Base-by-base conservation (phyloP, 2,113 vertebrate genomes). In the Abramis brama region DNA sequence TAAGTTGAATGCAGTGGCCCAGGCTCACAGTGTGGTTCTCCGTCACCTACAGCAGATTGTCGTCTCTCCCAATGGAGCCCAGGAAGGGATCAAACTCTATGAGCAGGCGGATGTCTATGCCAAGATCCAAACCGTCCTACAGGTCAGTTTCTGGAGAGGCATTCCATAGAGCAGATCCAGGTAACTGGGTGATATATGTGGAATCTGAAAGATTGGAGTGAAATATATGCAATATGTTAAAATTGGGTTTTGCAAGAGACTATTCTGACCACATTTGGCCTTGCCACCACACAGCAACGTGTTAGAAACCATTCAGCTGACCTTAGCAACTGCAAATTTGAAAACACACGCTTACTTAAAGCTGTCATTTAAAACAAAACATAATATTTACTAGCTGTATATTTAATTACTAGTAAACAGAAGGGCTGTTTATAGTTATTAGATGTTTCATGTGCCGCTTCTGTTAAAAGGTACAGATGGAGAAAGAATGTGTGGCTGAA, bases 31-130 rank as follows among this genome's bases (percentile, higher is more conserved):
- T 0, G 93, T 98, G 50, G 97, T 99, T 80, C 91, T 99, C 83
- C 92, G 95, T 45, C 97, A 98, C 86, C 95, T 99, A 87, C 97
- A 98, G 92, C 95, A 95, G 87, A 96, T 96, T 0, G 95, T 96
- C 4, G 90, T 93, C 62, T 94, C 95, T 36, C 95, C 95, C 1
- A 86, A 90, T 79, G 92, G 95, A 76, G 96, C 96, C 60, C 89
- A 94, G 0, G 95, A 97, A 9, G 96, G 96, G 0, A 95, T 97
- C 94, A 99, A 99, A 75, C 94, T 99, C 25, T 99, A 99, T 0
- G 98, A 99, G 90, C 99, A 98, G 95, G 97, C 97, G 0, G 98
- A 99, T 0, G 98, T 99, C 82, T 99, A 97, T 90, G 97, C 98
- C 91, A 99, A 99, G 94, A 99, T 99, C 91, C 98, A 99, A 90